Percentiles rank a stretch among this genome's conserved stretches.
Evolutionary conservation across 2,113 vertebrate species (phyloP).

Genomic region (Phalacrocorax carbo): DNA sequence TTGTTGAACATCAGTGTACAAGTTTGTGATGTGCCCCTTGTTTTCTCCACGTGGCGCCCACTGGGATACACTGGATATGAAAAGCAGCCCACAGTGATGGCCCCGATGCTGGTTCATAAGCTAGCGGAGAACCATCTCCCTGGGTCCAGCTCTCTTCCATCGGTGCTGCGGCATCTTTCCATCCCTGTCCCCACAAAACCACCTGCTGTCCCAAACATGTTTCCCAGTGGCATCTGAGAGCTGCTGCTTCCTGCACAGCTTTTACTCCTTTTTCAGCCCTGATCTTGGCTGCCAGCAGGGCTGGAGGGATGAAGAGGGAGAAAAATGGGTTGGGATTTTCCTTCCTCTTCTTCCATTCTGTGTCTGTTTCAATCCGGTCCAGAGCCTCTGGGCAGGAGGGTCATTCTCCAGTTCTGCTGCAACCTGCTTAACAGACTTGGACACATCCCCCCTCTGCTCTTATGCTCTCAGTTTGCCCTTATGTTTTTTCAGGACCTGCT

Average conservation of each 20-base stretch:
- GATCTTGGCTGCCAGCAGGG: neutral
- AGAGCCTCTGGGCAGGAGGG: neutral
- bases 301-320: neutral
- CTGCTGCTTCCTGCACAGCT: neutral
- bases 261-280: neutral
- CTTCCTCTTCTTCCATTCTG: neutral
- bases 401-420: neutral
- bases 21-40: neutral
- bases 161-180: neutral
- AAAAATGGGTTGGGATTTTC: neutral
- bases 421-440: neutral
- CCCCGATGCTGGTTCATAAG: neutral
- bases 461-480: neutral
- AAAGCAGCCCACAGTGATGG: neutral
- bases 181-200: neutral
- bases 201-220: neutral
- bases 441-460: neutral
- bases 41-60: neutral
- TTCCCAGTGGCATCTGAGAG: neutral
- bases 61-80: too few species aligned
- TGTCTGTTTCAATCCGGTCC: neutral
- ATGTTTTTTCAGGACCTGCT: neutral
- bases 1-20: neutral
- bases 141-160: neutral
- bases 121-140: accelerated